Conservation (phyloP, 1,140 invertebrate species). For the Cyrtorhinus lividipennis region DNA sequence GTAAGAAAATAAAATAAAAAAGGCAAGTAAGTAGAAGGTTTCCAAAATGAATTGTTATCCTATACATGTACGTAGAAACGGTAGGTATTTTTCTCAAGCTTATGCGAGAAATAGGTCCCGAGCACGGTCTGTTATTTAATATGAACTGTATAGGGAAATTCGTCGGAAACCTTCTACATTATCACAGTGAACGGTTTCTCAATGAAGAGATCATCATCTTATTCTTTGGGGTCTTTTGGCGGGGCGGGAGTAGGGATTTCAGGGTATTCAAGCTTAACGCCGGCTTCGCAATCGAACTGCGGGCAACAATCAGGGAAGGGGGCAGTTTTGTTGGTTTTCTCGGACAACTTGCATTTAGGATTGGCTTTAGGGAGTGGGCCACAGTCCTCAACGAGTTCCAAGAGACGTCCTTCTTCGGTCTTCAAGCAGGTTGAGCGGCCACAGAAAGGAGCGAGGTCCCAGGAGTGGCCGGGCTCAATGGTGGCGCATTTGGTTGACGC, state of each 20-base stretch:
- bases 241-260: conserved; percentile 53
- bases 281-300: conserved; percentile 66
- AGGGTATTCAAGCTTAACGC: conserved; percentile 68
- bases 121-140: too few species aligned
- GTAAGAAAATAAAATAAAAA: too few species aligned
- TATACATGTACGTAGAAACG: too few species aligned
- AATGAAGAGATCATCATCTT: too few species aligned
- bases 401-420: conserved; percentile 47
- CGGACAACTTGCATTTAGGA: conserved; percentile 69
- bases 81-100: too few species aligned
- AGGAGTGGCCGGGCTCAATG: conserved; percentile 62
- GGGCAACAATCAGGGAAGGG: conserved; percentile 73
- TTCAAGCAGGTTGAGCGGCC: conserved; percentile 70
- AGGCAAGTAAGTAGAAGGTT: too few species aligned
- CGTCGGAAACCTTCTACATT: too few species aligned
- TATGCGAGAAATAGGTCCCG: too few species aligned
- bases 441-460: conserved; percentile 75
- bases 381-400: conserved; percentile 75
- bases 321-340: conserved; percentile 76
- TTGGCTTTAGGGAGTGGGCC: conserved; percentile 70
- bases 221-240: not conserved
- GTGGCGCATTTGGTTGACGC: conserved; percentile 76
- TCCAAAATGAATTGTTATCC: too few species aligned
- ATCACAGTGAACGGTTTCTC: too few species aligned
- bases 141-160: too few species aligned